phyloP scores from a whole-genome alignment of 2,888 invertebrate species.

The Drosophila fulvimacula region DNA sequence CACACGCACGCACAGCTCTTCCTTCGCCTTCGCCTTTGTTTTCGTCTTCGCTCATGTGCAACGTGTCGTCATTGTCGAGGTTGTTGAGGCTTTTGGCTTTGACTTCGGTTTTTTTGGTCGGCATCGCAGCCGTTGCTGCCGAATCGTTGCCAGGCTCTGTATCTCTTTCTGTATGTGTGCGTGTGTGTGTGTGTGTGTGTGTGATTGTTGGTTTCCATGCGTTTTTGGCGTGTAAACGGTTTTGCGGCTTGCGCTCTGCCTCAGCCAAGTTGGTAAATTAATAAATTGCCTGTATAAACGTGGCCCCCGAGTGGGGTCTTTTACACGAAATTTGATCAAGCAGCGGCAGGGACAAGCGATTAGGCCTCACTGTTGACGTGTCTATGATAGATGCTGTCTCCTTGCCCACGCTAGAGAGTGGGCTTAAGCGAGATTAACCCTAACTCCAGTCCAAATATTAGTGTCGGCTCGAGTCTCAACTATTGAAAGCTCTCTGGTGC shows the following conservation, averaged over 20 bases:
- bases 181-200: not conserved
- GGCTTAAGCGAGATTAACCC: not conserved
- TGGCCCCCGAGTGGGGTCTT: slow-evolving; percentile 53
- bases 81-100: slow-evolving; percentile 42
- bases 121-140: slow-evolving; percentile 1
- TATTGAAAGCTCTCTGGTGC: not conserved
- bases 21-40: slow-evolving; percentile 7
- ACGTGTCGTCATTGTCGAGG: slow-evolving; percentile 49
- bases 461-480: not conserved
- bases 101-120: slow-evolving; percentile 28
- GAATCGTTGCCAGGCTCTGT: slow-evolving; percentile 22
- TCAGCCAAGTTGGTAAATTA: slow-evolving; percentile 68
- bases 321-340: slow-evolving; percentile 70
- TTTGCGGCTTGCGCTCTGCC: slow-evolving; percentile 53
- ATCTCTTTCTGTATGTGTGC: not conserved
- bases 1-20: not conserved
- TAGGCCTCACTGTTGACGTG: slow-evolving; percentile 48
- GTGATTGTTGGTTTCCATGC: slow-evolving; percentile 12
- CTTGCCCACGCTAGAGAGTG: not conserved
- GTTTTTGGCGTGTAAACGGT: slow-evolving; percentile 69
- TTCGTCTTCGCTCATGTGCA: slow-evolving; percentile 30
- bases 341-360: slow-evolving; percentile 45
- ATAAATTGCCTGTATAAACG: slow-evolving; percentile 78
- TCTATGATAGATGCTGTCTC: slow-evolving; percentile 62
- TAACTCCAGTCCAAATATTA: slow-evolving; percentile 5